Evolutionary conservation across 2,888 invertebrate species (phyloP), one percentile per base, ranked within the genome.

Genomic region (Melangyna quadrimaculata): DNA sequence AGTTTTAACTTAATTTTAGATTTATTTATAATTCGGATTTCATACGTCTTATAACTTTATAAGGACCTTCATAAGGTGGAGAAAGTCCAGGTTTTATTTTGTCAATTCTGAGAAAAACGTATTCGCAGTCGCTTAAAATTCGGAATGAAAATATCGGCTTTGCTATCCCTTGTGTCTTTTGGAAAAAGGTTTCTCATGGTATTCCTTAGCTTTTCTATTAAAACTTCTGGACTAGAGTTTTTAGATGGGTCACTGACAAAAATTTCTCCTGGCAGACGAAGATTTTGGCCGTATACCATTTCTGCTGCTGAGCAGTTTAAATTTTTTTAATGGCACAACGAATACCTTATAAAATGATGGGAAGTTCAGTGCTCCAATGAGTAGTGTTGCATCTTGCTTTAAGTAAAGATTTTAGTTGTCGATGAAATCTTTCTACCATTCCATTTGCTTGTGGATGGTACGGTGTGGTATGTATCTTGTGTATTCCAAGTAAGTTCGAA

Each of bases 361-460:
- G 37, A 3, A 61, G 61, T 61, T 61, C 61, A 12, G 24, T 22
- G 24, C 40, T 61, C 61, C 61, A 22, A 40, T 61, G 27, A n/a
- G 12, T 37, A 6, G 63, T 40, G 32, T 74, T 55, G 24, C 63
- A 43, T 57, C 57, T 24, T 7, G 57, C 48, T 45, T 51, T 22
- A 6, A 78, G 12, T 2, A 51, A 29, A 29, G 48, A 3, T 65
- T 79, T 79, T 9, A 84, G 24, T 24, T 78, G 78, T 3, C 80
- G 55, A 24, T 87, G 87, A 12, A 71, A 74, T n/a, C n/a, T 24
- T 29, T 81, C 78, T 0, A 87, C 65, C 27, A 78, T 35, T 10
- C 80, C 78, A 37, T 87, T 86, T 2, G 61, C 43, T 45, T 71
- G 77, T 8, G 86, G 77, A 32, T 86, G 77, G 29, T 80, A 86